These are phyloP conservation scores for Hemistola chrysoprasaria DNA, from an alignment of 2,888 invertebrate genomes.

Conservation along the genomic window DNA sequence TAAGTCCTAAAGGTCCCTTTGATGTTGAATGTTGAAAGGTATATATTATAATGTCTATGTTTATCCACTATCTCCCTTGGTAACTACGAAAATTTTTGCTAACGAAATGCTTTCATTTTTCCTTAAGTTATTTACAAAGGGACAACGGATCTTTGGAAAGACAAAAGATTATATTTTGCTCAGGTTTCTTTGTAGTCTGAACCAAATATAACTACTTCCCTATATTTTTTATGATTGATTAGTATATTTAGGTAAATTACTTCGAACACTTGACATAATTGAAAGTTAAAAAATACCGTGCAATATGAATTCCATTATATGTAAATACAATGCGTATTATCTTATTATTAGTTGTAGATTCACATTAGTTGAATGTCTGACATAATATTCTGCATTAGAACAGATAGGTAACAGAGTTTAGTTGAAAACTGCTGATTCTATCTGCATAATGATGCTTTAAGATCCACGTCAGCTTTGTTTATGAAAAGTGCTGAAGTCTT, in stretches of 20 bases:
- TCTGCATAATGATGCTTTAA: background rate
- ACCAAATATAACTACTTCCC: no score
- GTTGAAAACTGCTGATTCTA: background rate
- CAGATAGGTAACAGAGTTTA: background rate
- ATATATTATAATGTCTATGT: conserved; percentile 47
- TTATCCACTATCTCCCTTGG: conserved; percentile 35
- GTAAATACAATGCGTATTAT: no score
- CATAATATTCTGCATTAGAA: background rate
- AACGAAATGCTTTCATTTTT: conserved; percentile 6
- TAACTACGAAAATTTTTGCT: conserved; percentile 8
- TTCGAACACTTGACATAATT: no score
- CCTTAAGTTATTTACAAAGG: conserved; percentile 10
- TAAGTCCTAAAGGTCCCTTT: conserved; percentile 44
- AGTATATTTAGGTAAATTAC: no score
- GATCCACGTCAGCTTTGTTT: background rate
- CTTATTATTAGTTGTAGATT: background rate
- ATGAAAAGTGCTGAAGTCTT: conserved; percentile 3
- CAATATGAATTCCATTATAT: no score
- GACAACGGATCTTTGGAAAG: conserved; percentile 7
- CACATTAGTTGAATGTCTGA: background rate
- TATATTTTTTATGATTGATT: background rate
- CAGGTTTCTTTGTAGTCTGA: no score
- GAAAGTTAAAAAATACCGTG: no score
- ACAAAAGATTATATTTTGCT: background rate
- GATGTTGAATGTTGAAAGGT: conserved; percentile 41